Evolutionary conservation across 2,113 vertebrate species (phyloP).

Genomic region (Heterotis niloticus): DNA sequence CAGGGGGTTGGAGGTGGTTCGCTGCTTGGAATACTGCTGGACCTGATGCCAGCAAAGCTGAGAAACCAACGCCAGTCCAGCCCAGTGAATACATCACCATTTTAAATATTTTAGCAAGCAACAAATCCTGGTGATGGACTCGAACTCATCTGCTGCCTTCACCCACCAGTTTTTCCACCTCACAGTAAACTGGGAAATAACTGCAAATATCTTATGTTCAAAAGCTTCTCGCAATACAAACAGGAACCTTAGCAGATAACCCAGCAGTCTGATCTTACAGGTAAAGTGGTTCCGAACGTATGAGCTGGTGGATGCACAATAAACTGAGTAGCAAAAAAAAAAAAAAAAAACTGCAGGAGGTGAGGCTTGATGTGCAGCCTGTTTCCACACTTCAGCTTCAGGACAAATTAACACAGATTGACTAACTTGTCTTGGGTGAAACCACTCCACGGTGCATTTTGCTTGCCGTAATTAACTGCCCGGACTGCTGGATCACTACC

Average conservation of each 20-base stretch:
- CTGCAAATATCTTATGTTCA: background rate
- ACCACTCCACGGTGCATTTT: background rate
- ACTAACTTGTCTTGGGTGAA: background rate
- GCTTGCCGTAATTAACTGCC: background rate
- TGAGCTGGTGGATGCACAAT: background rate
- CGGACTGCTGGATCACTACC: conserved; percentile 1
- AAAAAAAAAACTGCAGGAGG: background rate
- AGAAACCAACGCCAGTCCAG: background rate
- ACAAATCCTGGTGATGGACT: too few relatives aligned
- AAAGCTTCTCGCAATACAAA: background rate
- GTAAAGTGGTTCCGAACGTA: too few relatives aligned
- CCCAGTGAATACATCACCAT: background rate
- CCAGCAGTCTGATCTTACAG: too few relatives aligned
- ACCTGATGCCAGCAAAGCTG: background rate
- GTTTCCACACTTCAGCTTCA: background rate
- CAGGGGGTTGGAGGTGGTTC: background rate
- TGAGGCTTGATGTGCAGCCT: background rate
- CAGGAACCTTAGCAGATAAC: too few relatives aligned
- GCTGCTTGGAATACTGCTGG: background rate
- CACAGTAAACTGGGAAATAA: background rate
- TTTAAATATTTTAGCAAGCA: background rate
- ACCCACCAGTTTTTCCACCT: too few relatives aligned
- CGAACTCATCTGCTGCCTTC: too few relatives aligned
- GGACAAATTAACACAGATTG: conserved; percentile 7
- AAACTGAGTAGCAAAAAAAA: background rate